phyloP scores from a whole-genome alignment of 2,797 vertebrate species.

The Peromyscus melanophrys region DNA sequence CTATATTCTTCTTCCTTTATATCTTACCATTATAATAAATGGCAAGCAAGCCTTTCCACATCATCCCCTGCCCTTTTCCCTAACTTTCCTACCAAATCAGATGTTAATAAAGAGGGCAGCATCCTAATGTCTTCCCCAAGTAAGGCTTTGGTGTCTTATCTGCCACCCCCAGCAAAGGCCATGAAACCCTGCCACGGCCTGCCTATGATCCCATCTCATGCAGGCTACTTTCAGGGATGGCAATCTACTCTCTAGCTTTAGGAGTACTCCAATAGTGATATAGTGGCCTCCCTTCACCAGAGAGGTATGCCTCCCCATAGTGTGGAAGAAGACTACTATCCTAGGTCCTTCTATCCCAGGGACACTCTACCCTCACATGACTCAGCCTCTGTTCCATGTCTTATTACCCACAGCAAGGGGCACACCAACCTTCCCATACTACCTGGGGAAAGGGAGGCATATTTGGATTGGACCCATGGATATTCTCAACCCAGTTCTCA shows the following conservation, averaged over 20 bases:
- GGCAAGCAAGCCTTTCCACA: not conserved
- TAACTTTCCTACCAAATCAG: not conserved
- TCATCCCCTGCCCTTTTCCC: too few relatives aligned
- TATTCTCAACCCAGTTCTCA: not conserved
- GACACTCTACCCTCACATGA: not conserved
- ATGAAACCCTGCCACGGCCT: not conserved
- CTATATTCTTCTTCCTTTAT: not conserved
- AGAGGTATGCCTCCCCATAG: not conserved
- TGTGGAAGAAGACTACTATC: not conserved
- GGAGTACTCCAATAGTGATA: not conserved
- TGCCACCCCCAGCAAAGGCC: not conserved
- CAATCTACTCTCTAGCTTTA: not conserved
- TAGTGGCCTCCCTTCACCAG: not conserved
- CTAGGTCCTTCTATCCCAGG: not conserved
- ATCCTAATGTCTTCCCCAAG: not conserved
- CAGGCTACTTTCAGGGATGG: not conserved
- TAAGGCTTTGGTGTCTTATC: not conserved
- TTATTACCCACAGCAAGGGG: not conserved
- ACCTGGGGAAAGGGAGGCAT: not conserved
- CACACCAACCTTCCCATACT: not conserved
- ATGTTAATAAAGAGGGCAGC: not conserved
- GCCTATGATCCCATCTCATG: not conserved
- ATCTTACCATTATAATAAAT: not conserved
- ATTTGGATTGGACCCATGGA: not conserved
- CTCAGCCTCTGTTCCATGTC: not conserved